phyloP scores from a whole-genome alignment of 1,140 invertebrate species.

The Asobara japonica region DNA sequence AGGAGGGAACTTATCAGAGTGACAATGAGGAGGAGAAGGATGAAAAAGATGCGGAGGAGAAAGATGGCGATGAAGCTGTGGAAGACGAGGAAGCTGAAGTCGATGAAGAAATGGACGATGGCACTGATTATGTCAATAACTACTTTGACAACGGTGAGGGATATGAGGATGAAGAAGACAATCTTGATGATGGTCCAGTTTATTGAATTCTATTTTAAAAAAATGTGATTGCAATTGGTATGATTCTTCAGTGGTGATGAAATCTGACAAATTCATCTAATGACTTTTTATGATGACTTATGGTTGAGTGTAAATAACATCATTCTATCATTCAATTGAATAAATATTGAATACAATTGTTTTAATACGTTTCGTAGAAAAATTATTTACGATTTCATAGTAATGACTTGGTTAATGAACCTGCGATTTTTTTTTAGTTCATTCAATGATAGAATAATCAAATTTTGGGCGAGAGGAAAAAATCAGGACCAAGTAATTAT shows the following conservation, averaged over 20 bases:
- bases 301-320: background rate
- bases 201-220: constrained; percentile 61
- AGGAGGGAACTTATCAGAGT: constrained; percentile 63
- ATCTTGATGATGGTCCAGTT: constrained; percentile 80
- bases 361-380: background rate
- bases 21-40: constrained; percentile 65
- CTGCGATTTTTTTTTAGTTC: background rate
- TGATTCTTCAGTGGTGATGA: background rate
- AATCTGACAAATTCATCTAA: background rate
- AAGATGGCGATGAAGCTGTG: constrained; percentile 43
- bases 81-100: constrained; percentile 64
- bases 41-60: constrained; percentile 66
- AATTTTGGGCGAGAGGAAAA: background rate
- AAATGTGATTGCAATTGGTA: constrained; percentile 7
- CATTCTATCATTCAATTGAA: background rate
- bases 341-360: background rate
- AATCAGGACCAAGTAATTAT: background rate
- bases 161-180: constrained; percentile 88
- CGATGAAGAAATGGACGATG: constrained; percentile 78
- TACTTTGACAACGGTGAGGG: constrained; percentile 90
- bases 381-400: background rate
- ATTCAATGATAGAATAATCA: background rate
- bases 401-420: background rate
- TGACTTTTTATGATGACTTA: background rate
- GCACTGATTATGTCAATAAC: constrained; percentile 82